Base-by-base conservation (phyloP, 2,797 vertebrate species). In the Channallabes apus region DNA sequence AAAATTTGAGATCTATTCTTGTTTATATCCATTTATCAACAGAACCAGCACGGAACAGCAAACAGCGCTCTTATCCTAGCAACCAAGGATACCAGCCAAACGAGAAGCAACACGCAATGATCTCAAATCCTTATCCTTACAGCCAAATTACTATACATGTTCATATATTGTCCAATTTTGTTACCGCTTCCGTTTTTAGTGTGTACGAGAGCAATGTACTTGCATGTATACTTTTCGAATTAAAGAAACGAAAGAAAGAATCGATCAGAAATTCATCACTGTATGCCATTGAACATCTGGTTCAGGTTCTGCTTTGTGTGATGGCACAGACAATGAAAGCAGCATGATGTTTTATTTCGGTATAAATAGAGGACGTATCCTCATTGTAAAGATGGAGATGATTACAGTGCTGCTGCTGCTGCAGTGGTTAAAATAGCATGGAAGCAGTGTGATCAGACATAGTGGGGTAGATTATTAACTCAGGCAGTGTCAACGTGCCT, bases 21-120 rank as follows among this genome's bases (percentile, higher is more conserved):
- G 77, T 86, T 90, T 86, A 73, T 88, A 86, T 86, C 84, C 89
- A 72, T 84, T 85, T 41, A 67, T 85, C 64, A 29, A 80, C 85
- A 87, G 87, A 91, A 92, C 88, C 32, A 88, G 88, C 82, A 88
- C 86, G 90, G 89, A 91, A 85, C 88, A 91, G 86, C 88, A 59
- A 89, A 90, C 88, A 91, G 86, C 90, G 91, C 87, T 90, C 91
- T 92, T 91, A 91, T 91, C 93, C 91, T 93, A 93, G 93, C 92
- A 93, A 94, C 92, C 90, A 92, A 90, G 90, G 90, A 86, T 92
- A 91, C 92, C 92, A 94, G 93, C 92, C 90, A 90, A 91, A 89
- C 89, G 86, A 88, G 89, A 90, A 91, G 87, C 90, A 91, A 90
- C 88, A 68, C n/a, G 27, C 35, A 65, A 7, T 73, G 65, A 65